phyloP scores from a whole-genome alignment of 2,113 vertebrate genomes.

The Sturnira hondurensis region DNA sequence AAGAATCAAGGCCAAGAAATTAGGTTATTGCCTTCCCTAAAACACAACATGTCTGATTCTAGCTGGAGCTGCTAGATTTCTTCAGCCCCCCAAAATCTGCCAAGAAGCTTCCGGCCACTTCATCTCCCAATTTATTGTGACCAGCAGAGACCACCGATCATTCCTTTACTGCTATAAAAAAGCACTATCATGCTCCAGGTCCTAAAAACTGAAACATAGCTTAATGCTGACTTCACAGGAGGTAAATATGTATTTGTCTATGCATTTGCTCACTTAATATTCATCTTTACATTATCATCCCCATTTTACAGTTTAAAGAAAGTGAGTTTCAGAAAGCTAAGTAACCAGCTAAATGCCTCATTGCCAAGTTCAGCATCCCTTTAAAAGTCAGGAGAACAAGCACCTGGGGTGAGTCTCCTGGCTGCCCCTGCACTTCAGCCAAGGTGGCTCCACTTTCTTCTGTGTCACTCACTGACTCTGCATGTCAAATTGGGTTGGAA shows the following conservation, averaged over 20 bases:
- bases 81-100: neutral
- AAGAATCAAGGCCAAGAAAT: neutral
- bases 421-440: neutral
- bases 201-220: neutral
- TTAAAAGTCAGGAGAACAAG: neutral
- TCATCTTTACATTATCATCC: neutral
- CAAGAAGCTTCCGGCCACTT: neutral
- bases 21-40: neutral
- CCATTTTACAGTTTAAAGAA: slow-evolving; percentile 9
- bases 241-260: neutral
- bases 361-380: neutral
- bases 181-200: neutral
- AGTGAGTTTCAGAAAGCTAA: slow-evolving; percentile 5
- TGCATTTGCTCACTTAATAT: neutral
- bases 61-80: neutral
- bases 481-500: neutral
- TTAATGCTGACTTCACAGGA: neutral
- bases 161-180: neutral
- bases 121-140: too few species aligned
- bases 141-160: neutral
- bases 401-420: neutral
- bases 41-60: neutral
- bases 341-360: neutral
- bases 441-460: neutral
- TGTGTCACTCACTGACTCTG: neutral